These are phyloP conservation scores for Slavum lentiscoides DNA, from an alignment of 2,888 invertebrate species.

Conservation along the genomic window DNA sequence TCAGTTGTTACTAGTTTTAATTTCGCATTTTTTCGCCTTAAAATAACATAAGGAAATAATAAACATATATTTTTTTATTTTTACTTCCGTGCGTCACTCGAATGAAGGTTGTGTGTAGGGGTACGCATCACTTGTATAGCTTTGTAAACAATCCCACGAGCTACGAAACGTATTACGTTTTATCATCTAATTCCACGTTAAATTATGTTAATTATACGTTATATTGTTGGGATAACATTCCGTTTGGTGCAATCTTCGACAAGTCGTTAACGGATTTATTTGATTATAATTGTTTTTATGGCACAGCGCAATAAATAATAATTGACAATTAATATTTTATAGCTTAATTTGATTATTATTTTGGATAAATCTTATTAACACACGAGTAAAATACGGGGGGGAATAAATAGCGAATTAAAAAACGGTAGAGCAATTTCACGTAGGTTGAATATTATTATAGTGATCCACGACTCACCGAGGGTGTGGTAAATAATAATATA, in stretches of 20 bases:
- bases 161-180: neutral
- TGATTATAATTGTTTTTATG: too few species aligned
- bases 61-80: neutral
- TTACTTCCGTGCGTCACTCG: constrained; percentile 38
- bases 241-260: too few species aligned
- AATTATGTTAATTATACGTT: neutral
- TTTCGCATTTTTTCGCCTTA: constrained; percentile 26
- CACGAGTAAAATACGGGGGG: too few species aligned
- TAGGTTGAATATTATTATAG: too few species aligned
- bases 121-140: neutral
- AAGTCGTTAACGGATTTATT: too few species aligned
- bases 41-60: constrained; percentile 31
- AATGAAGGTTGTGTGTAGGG: constrained; percentile 27
- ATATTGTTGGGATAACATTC: too few species aligned
- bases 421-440: too few species aligned
- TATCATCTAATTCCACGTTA: neutral
- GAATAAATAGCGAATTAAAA: too few species aligned
- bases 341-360: neutral
- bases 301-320: too few species aligned
- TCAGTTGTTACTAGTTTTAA: neutral
- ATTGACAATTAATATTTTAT: neutral
- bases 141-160: constrained; percentile 2
- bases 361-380: too few species aligned
- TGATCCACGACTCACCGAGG: too few species aligned
- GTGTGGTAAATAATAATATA: too few species aligned